A percentile compares a stretch with the other conserved stretches of the same genome.
These are phyloP conservation scores for Oncorhynchus masou DNA, from an alignment of 2,113 vertebrate genomes.

Conservation along the genomic window DNA sequence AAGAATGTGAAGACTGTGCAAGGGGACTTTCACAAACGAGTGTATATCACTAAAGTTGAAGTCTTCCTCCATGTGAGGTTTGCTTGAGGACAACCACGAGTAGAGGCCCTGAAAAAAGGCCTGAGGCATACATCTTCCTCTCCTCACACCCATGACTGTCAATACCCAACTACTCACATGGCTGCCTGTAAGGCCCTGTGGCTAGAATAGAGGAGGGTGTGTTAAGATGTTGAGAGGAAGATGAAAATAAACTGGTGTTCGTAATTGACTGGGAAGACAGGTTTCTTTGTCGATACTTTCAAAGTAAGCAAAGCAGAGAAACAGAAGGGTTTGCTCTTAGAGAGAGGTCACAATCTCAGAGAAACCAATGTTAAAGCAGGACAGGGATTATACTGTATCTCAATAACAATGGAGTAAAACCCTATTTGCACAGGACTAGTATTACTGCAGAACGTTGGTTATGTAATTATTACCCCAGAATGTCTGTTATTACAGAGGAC, in stretches of 20 bases:
- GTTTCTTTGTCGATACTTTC: neutral
- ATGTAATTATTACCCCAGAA: no score
- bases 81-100: constrained; percentile 17
- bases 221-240: neutral
- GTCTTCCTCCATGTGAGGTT: no score
- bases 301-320: neutral
- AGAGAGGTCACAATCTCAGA: neutral
- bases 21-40: no score
- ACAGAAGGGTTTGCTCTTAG: neutral
- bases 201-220: neutral
- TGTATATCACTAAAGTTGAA: no score
- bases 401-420: neutral
- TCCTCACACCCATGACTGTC: neutral
- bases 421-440: no score
- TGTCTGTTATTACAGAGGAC: no score
- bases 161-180: neutral
- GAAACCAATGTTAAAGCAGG: neutral
- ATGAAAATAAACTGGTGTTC: neutral
- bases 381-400: neutral
- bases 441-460: no score
- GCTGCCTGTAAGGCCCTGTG: no score
- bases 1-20: no score
- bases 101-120: neutral
- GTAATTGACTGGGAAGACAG: neutral
- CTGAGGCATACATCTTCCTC: neutral